Base-by-base conservation (phyloP, 2,113 vertebrate species). In the Salvelinus sp. region DNA sequence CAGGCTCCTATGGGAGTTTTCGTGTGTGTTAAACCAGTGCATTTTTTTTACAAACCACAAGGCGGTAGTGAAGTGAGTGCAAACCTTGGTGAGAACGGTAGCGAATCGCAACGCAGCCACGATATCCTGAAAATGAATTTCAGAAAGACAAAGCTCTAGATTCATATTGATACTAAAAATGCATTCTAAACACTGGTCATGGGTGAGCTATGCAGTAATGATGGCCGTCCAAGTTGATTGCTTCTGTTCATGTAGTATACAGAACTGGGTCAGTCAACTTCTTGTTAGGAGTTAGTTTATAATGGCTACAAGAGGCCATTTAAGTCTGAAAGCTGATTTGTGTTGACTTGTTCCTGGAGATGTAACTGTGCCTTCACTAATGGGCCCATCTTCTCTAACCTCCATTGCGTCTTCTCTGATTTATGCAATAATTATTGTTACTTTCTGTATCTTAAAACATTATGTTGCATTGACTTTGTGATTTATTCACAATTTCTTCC, bases 211-310 rank as follows among this genome's bases (percentile, higher is more conserved):
- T 18, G 3, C 16, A 18, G 50, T 54, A 2, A 28, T 16, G 64
- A 28, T 66, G 25, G 28, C 64, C 10, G 9, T 44, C 9, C 38
- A 44, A 44, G 38, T 66, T 66, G 5, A 9, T 16, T 18, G 12
- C 13, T 16, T 63, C 9, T 23, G 9, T 44, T 44, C 7, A n/a
- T 60, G 23, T 63, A 63, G 22, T n/a, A 27, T 69, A 38, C 18
- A 69, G 23, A 28, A 67, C 28, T 69, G 33, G 54, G 70, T 60
- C 54, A 60, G 48, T 28, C 38, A 27, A 27, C 23, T 71, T 71
- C 50, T 54, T 23, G 3, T 48, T 6, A 71, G 10, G 14, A 44
- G 38, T 12, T 44, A 22, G 38, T 60, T 18, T n/a, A 33, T 73
- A 57, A 62, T 9, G 20, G 22, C 4, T 27, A 28, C 12, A 27